Evolutionary conservation across 2,888 invertebrate species (phyloP).

Genomic region (Cheilosia vernalis): DNA sequence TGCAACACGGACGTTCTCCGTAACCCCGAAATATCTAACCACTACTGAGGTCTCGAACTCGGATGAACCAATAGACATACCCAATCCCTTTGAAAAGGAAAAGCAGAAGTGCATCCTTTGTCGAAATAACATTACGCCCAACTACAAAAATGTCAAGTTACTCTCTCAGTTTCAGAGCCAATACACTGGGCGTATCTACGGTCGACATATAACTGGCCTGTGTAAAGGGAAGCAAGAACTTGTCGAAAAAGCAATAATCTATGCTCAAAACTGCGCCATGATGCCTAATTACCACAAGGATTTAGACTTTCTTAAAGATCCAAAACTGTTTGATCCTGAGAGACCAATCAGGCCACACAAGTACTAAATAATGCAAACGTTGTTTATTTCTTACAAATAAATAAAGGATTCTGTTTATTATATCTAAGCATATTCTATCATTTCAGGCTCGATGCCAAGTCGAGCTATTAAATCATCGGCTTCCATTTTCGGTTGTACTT

Average conservation of each 20-base stretch:
- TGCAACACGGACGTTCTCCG: constrained; percentile 35
- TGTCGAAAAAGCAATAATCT: constrained; percentile 89
- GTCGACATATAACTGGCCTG: constrained; percentile 96
- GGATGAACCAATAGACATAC: constrained; percentile 85
- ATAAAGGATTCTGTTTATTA: not conserved
- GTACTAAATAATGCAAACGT: constrained; percentile 84
- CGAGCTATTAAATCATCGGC: constrained; percentile 74
- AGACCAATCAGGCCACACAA: constrained; percentile 91
- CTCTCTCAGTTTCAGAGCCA: constrained; percentile 98
- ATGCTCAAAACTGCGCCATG: constrained; percentile 90
- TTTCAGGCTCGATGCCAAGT: constrained; percentile 78
- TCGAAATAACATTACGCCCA: constrained; percentile 90
- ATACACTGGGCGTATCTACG: constrained; percentile 96
- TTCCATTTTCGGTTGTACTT: constrained; percentile 73
- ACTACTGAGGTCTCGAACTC: constrained; percentile 8
- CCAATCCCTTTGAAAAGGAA: constrained; percentile 92
- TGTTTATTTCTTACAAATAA: constrained; percentile 44
- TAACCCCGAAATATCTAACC: constrained; percentile 53
- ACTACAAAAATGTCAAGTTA: constrained; percentile 95
- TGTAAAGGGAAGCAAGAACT: constrained; percentile 91
- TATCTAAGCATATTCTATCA: constrained; percentile 78
- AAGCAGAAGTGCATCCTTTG: constrained; percentile 91
- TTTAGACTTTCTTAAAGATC: constrained; percentile 91
- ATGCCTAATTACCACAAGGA: constrained; percentile 94
- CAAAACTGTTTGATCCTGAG: constrained; percentile 95